Evolutionary conservation across 2,113 vertebrate genomes (phyloP).

Genomic region (Mesocricetus auratus): DNA sequence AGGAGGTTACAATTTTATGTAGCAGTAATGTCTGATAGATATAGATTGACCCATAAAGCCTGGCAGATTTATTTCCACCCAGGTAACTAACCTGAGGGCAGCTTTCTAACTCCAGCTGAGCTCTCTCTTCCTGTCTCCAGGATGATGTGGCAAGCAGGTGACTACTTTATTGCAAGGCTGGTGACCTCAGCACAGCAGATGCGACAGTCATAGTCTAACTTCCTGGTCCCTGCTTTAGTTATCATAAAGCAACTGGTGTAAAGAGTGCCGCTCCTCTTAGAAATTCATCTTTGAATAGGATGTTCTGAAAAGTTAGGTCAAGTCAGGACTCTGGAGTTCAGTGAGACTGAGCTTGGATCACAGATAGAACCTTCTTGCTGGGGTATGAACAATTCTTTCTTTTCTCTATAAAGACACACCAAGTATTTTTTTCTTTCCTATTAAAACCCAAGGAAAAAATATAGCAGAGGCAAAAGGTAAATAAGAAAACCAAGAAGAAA

Average conservation of each 20-base stretch:
- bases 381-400: background rate
- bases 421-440: background rate
- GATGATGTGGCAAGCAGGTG: background rate
- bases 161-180: background rate
- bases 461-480: background rate
- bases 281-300: background rate
- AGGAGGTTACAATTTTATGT: background rate
- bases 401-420: background rate
- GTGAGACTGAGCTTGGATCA: background rate
- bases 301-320: background rate
- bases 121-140: background rate
- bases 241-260: background rate
- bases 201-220: background rate
- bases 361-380: constrained; percentile 40
- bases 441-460: background rate
- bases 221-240: background rate
- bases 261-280: background rate
- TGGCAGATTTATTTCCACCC: background rate
- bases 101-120: background rate
- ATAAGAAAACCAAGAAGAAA: constrained; percentile 4
- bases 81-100: background rate
- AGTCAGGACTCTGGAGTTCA: background rate
- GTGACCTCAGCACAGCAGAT: background rate
- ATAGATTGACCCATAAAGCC: background rate
- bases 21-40: background rate